Evolutionary conservation across 2,888 invertebrate species (phyloP).

Genomic region (Eupithecia tripunctaria): DNA sequence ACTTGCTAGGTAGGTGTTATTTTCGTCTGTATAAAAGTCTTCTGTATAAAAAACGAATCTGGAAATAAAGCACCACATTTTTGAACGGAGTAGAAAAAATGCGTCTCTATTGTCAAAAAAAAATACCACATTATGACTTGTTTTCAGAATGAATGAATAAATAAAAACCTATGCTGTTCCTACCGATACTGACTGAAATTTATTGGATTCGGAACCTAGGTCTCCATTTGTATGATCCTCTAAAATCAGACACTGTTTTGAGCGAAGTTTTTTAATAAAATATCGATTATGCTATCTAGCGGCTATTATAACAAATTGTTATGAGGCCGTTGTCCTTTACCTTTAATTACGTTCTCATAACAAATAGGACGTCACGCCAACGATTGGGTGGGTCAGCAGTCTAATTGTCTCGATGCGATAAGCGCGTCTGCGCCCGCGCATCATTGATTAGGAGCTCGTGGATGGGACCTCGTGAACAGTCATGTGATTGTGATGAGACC

Average conservation of each 20-base stretch:
- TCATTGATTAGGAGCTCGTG: constrained; percentile 76
- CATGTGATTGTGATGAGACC: constrained; percentile 82
- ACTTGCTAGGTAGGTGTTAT: background rate
- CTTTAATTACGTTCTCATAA: constrained; percentile 60
- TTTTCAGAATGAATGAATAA: background rate
- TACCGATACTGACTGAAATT: background rate
- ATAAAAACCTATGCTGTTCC: background rate
- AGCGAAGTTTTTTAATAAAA: background rate
- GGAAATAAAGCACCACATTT: too few relatives aligned
- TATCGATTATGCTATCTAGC: background rate
- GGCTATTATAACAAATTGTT: constrained; percentile 15
- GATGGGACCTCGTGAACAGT: constrained; percentile 73
- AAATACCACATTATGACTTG: background rate
- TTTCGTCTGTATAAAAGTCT: background rate
- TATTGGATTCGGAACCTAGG: background rate
- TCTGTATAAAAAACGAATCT: background rate
- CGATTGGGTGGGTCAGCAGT: constrained; percentile 65
- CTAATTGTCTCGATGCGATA: constrained; percentile 64
- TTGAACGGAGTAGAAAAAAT: too few relatives aligned
- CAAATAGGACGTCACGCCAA: constrained; percentile 55
- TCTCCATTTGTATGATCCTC: background rate
- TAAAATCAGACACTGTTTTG: background rate
- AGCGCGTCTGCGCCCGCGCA: constrained; percentile 56
- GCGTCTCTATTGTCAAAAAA: background rate
- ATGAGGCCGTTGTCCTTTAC: constrained; percentile 64